Percentiles rank a stretch among this genome's conserved stretches.
phyloP scores from a whole-genome alignment of 92 coral and sea anemone genomes.

The Ricordea florida region DNA sequence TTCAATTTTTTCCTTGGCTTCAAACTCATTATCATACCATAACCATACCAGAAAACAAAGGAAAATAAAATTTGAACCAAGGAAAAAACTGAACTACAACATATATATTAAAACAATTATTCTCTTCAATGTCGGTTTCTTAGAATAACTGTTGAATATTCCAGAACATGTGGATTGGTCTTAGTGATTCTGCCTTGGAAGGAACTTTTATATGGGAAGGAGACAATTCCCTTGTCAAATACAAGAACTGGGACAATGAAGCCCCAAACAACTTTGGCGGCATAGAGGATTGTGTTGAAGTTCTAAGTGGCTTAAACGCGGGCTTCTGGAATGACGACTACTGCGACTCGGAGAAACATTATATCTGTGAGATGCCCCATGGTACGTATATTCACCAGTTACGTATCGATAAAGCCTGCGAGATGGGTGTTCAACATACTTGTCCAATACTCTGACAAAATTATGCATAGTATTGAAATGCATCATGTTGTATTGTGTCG shows the following conservation, averaged over 20 bases:
- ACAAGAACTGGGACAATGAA: slow-evolving; percentile 79
- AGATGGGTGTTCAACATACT: too few species aligned
- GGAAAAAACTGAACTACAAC: too few species aligned
- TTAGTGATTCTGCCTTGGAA: slow-evolving; percentile 64
- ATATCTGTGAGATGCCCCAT: slow-evolving; percentile 86
- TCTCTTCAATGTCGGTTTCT: not conserved
- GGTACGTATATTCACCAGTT: slow-evolving; percentile 35
- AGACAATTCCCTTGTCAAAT: slow-evolving; percentile 61
- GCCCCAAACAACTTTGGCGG: slow-evolving; percentile 82
- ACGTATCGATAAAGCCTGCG: too few species aligned
- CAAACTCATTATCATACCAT: too few species aligned
- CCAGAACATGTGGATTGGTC: slow-evolving; percentile 89
- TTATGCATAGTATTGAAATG: too few species aligned
- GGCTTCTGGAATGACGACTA: slow-evolving; percentile 92
- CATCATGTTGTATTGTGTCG: too few species aligned
- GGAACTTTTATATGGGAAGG: slow-evolving; percentile 82
- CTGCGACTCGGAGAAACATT: slow-evolving; percentile 64
- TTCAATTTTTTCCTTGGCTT: too few species aligned
- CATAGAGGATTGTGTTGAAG: slow-evolving; percentile 78
- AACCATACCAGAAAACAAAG: too few species aligned
- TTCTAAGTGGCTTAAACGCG: slow-evolving; percentile 50
- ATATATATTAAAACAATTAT: too few species aligned
- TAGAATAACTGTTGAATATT: not conserved
- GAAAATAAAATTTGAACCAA: too few species aligned
- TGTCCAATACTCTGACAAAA: too few species aligned